These are phyloP conservation scores for Operophtera brumata DNA, from an alignment of 2,888 invertebrate genomes.

Conservation along the genomic window DNA sequence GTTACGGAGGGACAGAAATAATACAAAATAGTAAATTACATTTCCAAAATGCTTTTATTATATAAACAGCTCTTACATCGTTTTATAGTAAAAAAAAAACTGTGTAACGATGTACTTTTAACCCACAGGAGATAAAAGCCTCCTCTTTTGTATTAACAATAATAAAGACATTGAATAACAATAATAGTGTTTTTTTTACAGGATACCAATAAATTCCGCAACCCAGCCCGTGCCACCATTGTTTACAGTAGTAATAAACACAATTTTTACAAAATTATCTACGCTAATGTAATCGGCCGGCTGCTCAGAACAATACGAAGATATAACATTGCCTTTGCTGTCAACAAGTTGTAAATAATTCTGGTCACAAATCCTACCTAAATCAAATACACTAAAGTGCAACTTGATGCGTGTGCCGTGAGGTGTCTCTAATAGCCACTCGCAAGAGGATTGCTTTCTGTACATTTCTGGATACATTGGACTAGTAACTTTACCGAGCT, in stretches of 20 bases:
- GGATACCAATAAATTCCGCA: conserved; percentile 56
- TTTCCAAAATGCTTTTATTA: no score
- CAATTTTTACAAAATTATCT: conserved; percentile 80
- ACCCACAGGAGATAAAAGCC: no score
- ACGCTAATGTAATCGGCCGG: conserved; percentile 79
- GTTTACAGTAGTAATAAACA: conserved; percentile 83
- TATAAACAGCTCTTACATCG: no score
- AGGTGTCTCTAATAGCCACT: conserved; percentile 69
- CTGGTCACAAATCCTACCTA: conserved; percentile 83
- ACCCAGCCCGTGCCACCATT: conserved; percentile 88
- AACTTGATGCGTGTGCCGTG: conserved; percentile 49
- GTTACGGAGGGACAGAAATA: no score
- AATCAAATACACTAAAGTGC: conserved; percentile 77
- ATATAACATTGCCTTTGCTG: conserved; percentile 53
- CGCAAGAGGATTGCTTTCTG: conserved; percentile 54
- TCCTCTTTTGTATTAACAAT: no score
- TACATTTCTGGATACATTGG: conserved; percentile 66
- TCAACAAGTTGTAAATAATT: conserved; percentile 85
- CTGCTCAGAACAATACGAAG: conserved; percentile 76
- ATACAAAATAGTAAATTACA: no score
- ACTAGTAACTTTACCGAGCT: conserved; percentile 61
- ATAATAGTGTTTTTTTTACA: no score
- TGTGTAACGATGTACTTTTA: no score
- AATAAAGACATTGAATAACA: no score
- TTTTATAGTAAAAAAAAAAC: no score